Evolutionary conservation across 2,888 invertebrate genomes (phyloP), one percentile per base, ranked within the genome.

Genomic region (Cryptosula pallasiana): DNA sequence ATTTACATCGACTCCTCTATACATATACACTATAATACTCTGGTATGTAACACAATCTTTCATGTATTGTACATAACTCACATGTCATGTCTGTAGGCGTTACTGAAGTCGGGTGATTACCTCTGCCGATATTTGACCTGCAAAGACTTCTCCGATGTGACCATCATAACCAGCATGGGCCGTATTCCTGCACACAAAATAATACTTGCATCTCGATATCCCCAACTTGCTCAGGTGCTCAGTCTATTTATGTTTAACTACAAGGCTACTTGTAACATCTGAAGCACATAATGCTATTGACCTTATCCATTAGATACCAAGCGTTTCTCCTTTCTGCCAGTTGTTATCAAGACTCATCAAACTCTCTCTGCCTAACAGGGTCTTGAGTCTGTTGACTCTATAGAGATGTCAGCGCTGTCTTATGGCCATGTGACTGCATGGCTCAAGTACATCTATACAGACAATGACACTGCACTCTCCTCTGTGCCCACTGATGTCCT

Each of bases 171-270:
- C 3, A 27, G 27, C 63, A 5, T 63, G 2, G 63, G 29, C 9
- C 29, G 32, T 9, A 63, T 63, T 5, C 63, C 63, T 25, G 34
- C 32, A 2, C 63, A 63, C 27, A 63, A 63, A 32, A 13, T 63
- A n/a, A 32, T 63, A 5, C 5, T 63, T 16, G 63, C 32, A 2
- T 27, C 63, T 3, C 2, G n/a, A 9, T 63, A 63, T 27, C 63
- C 63, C 5, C 63, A 63, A 3, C 63, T 63, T n/a, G 25, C 63
- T 32, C 63, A 63, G 63, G 63, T 63, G n/a, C n/a, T n/a, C n/a
- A n/a, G n/a, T n/a, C n/a, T n/a, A n/a, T n/a, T n/a, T n/a, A n/a
- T n/a, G n/a, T n/a, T n/a, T n/a, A n/a, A n/a, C n/a, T n/a, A n/a
- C n/a, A n/a, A n/a, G n/a, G n/a, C n/a, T n/a, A n/a, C n/a, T n/a